Conservation (phyloP, 2,113 vertebrate genomes). For the Mobula hypostoma region DNA sequence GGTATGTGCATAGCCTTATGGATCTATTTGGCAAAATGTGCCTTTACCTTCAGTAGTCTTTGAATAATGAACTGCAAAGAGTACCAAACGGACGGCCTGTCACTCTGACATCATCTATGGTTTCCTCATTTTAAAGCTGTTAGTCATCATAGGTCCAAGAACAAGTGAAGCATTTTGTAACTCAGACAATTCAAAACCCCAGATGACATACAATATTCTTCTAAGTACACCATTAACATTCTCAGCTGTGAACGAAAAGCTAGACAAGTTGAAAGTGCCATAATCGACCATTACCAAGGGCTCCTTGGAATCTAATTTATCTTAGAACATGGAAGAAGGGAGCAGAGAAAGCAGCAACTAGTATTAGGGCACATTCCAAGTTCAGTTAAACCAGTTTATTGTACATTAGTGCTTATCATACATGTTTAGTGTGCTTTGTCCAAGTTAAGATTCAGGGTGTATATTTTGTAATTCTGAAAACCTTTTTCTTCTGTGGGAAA, state of each 20-base stretch:
- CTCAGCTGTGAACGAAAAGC: neutral
- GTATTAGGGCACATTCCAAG: neutral
- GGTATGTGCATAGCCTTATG: neutral
- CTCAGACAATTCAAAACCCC: neutral
- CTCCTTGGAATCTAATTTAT: too few relatives aligned
- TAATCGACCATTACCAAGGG: neutral
- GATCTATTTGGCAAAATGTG: neutral
- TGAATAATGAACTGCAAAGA: neutral
- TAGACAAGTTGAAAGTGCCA: neutral
- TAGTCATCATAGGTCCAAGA: neutral
- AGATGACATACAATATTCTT: neutral
- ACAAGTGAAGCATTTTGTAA: too few relatives aligned
- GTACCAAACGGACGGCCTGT: neutral
- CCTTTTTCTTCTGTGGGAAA: neutral
- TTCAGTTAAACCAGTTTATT: neutral
- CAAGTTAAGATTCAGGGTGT: neutral
- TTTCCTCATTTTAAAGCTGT: neutral
- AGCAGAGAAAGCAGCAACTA: neutral
- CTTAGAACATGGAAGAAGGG: neutral
- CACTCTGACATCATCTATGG: neutral
- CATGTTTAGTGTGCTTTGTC: neutral
- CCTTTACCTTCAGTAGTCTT: neutral
- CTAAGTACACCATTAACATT: neutral
- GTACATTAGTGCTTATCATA: neutral
- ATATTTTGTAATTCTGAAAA: neutral